Evolutionary conservation across 2,797 vertebrate genomes (phyloP).

Genomic region (Oryzias dopingdopingensis): DNA sequence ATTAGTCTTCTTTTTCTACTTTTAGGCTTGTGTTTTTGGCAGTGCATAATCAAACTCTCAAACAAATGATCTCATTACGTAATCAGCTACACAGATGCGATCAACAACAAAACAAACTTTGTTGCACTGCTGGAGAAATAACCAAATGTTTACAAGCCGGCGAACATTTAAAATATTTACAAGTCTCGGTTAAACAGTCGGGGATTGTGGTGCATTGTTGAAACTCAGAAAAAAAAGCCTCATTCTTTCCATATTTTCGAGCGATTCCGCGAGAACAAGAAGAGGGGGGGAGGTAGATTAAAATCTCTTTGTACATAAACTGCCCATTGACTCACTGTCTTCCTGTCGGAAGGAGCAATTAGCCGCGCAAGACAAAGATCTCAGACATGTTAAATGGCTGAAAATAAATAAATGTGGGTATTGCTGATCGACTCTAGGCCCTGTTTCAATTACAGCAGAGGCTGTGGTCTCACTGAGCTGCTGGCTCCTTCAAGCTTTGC

Average conservation of each 20-base stretch:
- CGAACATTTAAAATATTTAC: conserved; percentile 74
- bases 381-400: conserved; percentile 73
- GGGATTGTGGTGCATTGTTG: conserved; percentile 64
- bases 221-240: conserved; percentile 52
- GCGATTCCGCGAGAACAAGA: conserved; percentile 59
- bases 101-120: conserved; percentile 58
- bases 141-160: conserved; percentile 66
- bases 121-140: conserved; percentile 43
- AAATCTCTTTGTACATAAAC: conserved; percentile 79
- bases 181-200: conserved; percentile 64
- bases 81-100: conserved; percentile 54
- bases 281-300: conserved; percentile 53
- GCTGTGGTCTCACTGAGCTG: conserved; percentile 59
- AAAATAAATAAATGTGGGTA: conserved; percentile 77
- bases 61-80: conserved; percentile 72
- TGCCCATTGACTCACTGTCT: conserved; percentile 74
- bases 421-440: conserved; percentile 67
- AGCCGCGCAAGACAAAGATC: conserved; percentile 75
- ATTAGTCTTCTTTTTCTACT: too few relatives aligned
- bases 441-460: conserved; percentile 74
- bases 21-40: too few relatives aligned
- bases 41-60: conserved; percentile 63
- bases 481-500: conserved; percentile 51
- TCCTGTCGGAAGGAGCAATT: conserved; percentile 77
- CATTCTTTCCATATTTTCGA: conserved; percentile 68